Base-by-base conservation (phyloP, 2,797 vertebrate species). In the Sebastes itinus region DNA sequence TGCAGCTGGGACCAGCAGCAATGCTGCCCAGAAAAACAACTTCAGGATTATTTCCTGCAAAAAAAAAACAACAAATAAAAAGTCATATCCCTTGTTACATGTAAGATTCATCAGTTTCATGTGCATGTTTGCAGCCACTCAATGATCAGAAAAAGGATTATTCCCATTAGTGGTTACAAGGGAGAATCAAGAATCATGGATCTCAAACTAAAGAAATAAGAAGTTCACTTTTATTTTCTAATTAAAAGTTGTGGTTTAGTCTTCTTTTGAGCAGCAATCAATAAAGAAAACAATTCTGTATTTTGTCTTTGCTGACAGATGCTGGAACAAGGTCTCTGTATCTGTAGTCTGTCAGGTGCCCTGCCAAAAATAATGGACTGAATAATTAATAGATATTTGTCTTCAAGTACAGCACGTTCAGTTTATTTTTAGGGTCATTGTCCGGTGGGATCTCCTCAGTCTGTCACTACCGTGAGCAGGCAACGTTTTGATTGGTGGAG, bases 381-480 rank as follows among this genome's bases (percentile, higher is more conserved):
- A 80, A 84, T 81, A 56, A 72, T 75, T 7, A n/a, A 72, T 64
- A 56, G 18, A 82, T 77, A 64, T 82, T 62, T 69, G 25, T 73
- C 73, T 77, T 66, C 16, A 66, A 68, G 54, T 55, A 11, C 35
- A 70, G 74, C 58, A 66, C 6, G 42, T 46, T 46, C 42, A 46
- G 16, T 83, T 72, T 79, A 74, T 78, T 85, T 88, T 72, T 49
- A 71, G 72, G 65, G 72, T 81, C 46, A 71, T 35, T 38, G 30
- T 85, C 77, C 56, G 4, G 49, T 49, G 78, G 77, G 75, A 81
- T 76, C 59, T 25, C 66, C 42, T 68, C 59, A 42, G 54, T 55
- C 82, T 74, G 75, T 89, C 61, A 32, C 7, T 22, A 25, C 35
- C 35, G 42, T 56, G 25, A 80, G 62, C 30, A 60, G 30, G 28